phyloP scores from a whole-genome alignment of 2,888 invertebrate genomes.

The Melanotus villosus region DNA sequence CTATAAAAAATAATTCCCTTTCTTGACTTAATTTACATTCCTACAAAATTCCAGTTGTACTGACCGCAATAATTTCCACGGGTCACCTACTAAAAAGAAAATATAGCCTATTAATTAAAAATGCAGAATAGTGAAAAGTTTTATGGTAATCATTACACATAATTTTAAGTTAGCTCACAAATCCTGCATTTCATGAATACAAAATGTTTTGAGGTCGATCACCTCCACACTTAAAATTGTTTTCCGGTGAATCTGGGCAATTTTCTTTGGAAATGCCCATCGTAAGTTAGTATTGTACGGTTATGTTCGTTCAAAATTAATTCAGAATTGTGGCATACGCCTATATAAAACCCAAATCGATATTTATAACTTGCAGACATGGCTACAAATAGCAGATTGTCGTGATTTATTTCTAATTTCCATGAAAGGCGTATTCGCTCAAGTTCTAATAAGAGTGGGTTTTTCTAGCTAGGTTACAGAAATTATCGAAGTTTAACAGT shows the following conservation, averaged over 20 bases:
- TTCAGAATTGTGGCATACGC: constrained; percentile 11
- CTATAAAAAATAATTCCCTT: too few species aligned
- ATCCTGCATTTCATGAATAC: constrained; percentile 35
- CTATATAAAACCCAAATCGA: constrained; percentile 26
- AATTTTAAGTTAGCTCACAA: not conserved
- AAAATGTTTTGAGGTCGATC: constrained; percentile 22
- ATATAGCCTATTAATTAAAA: too few species aligned
- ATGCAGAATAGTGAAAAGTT: too few species aligned
- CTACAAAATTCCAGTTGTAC: too few species aligned
- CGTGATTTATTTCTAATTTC: constrained; percentile 33
- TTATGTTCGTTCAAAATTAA: not conserved
- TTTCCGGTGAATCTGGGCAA: not conserved
- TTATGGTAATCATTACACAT: not conserved
- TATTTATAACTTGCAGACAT: constrained; percentile 35
- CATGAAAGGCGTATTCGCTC: constrained; percentile 18
- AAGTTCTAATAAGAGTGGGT: not conserved
- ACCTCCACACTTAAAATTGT: constrained; percentile 18
- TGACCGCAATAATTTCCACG: too few species aligned
- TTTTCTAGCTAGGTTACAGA: too few species aligned
- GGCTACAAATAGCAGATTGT: constrained; percentile 18
- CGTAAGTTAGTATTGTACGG: not conserved
- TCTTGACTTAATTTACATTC: not conserved
- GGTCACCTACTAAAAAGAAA: too few species aligned
- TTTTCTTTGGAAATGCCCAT: not conserved
- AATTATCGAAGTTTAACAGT: too few species aligned